A percentile compares a stretch with the other conserved stretches of the same genome.
These are phyloP conservation scores for Eustalomyia histrio DNA, from an alignment of 2,888 invertebrate genomes.

Conservation along the genomic window DNA sequence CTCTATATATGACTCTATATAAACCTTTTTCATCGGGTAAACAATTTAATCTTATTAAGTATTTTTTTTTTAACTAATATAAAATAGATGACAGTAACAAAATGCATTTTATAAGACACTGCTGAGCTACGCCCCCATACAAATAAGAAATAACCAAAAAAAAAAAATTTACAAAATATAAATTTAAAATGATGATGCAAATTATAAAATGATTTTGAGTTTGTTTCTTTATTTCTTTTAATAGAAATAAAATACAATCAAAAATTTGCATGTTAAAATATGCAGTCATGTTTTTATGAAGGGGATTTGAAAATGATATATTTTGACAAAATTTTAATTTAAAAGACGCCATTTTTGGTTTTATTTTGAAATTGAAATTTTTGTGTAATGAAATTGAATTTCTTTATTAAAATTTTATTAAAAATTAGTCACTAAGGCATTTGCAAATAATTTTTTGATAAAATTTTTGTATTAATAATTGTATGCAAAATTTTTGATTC, in stretches of 20 bases:
- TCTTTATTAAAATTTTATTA: too few species aligned
- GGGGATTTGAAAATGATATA: conserved; percentile 20
- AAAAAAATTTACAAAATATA: conserved; percentile 18
- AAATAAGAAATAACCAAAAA: conserved; percentile 23
- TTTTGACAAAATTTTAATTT: neutral
- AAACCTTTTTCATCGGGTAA: too few species aligned
- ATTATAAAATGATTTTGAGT: conserved; percentile 16
- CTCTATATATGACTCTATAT: too few species aligned
- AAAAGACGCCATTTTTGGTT: neutral
- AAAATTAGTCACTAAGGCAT: too few species aligned
- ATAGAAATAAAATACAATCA: conserved; percentile 2
- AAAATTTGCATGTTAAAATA: conserved; percentile 39
- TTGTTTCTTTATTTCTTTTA: neutral
- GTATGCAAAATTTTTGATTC: neutral
- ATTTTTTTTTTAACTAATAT: conserved; percentile 17
- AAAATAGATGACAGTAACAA: conserved; percentile 27
- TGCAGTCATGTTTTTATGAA: too few species aligned
- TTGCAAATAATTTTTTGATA: too few species aligned
- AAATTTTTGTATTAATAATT: too few species aligned
- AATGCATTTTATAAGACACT: neutral
- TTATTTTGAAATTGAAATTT: neutral
- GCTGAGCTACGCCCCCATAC: conserved; percentile 38
- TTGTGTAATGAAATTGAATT: too few species aligned
- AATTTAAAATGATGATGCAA: conserved; percentile 23
- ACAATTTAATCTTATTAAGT: conserved; percentile 55